A percentile compares a stretch with the other conserved stretches of the same genome.
These are phyloP conservation scores for Eumaeus atala DNA, from an alignment of 1,140 invertebrate genomes.

Conservation along the genomic window DNA sequence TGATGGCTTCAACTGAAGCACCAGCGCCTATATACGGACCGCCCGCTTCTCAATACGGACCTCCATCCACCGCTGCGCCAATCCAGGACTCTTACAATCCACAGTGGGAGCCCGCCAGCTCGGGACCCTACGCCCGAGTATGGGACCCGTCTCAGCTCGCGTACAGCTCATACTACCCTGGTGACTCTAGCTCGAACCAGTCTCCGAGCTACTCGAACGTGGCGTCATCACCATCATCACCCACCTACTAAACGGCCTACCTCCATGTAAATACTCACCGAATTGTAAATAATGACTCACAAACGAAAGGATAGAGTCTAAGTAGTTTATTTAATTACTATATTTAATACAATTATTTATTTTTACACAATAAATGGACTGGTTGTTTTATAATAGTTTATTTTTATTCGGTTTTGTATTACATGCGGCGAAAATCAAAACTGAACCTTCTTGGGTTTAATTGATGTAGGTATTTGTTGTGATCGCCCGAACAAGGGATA, in stretches of 20 bases:
- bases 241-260: constrained; percentile 51
- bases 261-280: constrained; percentile 34
- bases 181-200: constrained; percentile 74
- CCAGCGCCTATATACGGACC: constrained; percentile 36
- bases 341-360: constrained; percentile 66
- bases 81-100: constrained; percentile 80
- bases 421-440: no score
- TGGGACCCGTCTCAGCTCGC: constrained; percentile 83
- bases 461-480: no score
- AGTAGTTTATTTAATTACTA: constrained; percentile 61
- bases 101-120: constrained; percentile 79
- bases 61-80: constrained; percentile 77
- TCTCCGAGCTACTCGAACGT: constrained; percentile 73
- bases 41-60: constrained; percentile 76
- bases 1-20: constrained; percentile 76
- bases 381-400: constrained; percentile 7
- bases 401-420: no score
- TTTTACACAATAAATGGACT: constrained; percentile 63
- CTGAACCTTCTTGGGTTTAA: no score
- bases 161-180: constrained; percentile 85
- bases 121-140: constrained; percentile 83
- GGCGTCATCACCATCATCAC: constrained; percentile 66
- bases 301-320: constrained; percentile 56
- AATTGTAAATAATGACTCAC: constrained; percentile 48
- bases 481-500: no score